Percentiles rank a stretch among this genome's conserved stretches.
These are phyloP conservation scores for Margaritifera margaritifera DNA, from an alignment of 2,888 invertebrate species.

Conservation along the genomic window DNA sequence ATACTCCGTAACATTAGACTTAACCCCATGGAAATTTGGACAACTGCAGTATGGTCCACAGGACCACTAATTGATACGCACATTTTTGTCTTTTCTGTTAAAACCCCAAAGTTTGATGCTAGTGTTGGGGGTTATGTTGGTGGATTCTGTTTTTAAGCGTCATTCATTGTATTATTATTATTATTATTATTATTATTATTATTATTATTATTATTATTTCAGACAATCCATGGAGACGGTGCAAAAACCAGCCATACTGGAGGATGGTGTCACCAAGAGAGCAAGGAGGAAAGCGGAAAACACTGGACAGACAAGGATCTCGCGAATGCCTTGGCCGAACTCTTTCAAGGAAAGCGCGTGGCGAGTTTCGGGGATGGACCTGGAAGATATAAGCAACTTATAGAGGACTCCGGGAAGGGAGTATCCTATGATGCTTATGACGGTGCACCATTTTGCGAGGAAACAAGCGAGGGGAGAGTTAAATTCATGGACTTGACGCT, in stretches of 20 bases:
- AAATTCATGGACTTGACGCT: constrained; percentile 43
- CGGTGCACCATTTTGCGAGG: constrained; percentile 36
- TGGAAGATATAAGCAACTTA: constrained; percentile 39
- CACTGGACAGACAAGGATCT: background rate
- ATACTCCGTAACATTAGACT: too few relatives aligned
- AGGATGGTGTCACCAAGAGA: background rate
- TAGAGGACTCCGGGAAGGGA: constrained; percentile 20
- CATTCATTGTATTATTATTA: too few relatives aligned
- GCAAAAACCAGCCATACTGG: background rate
- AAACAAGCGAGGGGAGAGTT: constrained; percentile 38
- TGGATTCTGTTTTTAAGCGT: too few relatives aligned
- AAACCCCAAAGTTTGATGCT: too few relatives aligned
- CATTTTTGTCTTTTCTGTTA: too few relatives aligned
- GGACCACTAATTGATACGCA: too few relatives aligned
- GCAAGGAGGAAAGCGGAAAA: background rate
- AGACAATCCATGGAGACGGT: background rate
- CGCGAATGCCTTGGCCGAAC: background rate
- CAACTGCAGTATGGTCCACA: too few relatives aligned
- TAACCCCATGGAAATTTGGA: too few relatives aligned
- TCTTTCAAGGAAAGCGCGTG: constrained; percentile 32
- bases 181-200: too few relatives aligned
- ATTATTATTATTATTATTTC: constrained; percentile 2
- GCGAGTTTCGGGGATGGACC: constrained; percentile 47
- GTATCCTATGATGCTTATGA: constrained; percentile 39
- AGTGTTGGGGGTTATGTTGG: too few relatives aligned